A percentile compares a stretch with the other conserved stretches of the same genome.
phyloP scores from a whole-genome alignment of 2,113 vertebrate species.

The Poeciliopsis occidentalis region DNA sequence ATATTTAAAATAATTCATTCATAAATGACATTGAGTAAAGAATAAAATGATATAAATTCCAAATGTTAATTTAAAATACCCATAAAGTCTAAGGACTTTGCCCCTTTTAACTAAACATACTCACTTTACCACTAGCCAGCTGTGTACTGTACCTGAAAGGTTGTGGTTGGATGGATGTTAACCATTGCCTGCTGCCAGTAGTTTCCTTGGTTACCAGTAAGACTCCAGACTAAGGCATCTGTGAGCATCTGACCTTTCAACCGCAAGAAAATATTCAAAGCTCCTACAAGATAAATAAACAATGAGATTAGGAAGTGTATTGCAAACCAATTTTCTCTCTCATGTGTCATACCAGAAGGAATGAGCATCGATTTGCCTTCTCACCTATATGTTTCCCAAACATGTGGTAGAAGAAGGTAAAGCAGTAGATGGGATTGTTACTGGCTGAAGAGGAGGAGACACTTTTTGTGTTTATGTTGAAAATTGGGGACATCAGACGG shows the following conservation, averaged over 20 bases:
- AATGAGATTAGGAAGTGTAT: neutral
- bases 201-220: constrained; percentile 91
- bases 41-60: too few species aligned
- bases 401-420: constrained; percentile 98
- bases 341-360: neutral
- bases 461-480: constrained; percentile 88
- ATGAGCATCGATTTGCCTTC: constrained; percentile 16
- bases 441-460: constrained; percentile 81
- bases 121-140: neutral
- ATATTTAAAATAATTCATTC: too few species aligned
- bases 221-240: constrained; percentile 89
- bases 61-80: too few species aligned
- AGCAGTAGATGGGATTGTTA: constrained; percentile 86
- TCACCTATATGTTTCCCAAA: constrained; percentile 96
- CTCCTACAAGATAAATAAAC: constrained; percentile 63
- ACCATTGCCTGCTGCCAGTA: constrained; percentile 90
- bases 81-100: too few species aligned
- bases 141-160: constrained; percentile 88
- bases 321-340: neutral
- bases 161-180: constrained; percentile 89
- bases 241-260: constrained; percentile 84
- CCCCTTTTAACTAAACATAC: neutral
- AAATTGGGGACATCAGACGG: constrained; percentile 87
- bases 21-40: too few species aligned
- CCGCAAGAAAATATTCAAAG: constrained; percentile 87